Evolutionary conservation across 64 coral and sea anemone species (phyloP).

Genomic region (Actinia equina): DNA sequence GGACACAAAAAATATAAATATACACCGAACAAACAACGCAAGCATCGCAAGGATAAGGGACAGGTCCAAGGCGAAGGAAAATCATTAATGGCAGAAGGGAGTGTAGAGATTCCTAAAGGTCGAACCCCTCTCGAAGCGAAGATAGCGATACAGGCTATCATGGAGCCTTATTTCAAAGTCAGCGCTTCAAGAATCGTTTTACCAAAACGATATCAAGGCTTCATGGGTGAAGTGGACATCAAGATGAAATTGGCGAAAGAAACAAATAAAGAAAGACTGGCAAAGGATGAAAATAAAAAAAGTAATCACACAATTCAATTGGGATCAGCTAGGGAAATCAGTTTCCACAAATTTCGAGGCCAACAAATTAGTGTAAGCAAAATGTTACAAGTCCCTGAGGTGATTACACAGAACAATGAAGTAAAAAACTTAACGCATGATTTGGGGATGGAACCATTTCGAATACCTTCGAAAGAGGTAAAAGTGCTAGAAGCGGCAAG

Average conservation of each 20-base stretch:
- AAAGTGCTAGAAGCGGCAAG: background rate
- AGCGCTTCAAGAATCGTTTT: background rate
- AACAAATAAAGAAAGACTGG: background rate
- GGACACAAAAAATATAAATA: background rate
- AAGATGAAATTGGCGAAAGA: background rate
- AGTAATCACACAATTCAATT: background rate
- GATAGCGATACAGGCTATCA: conserved; percentile 41
- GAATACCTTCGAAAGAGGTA: background rate
- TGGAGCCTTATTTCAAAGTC: conserved; percentile 31
- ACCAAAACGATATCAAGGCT: background rate
- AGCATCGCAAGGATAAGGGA: background rate
- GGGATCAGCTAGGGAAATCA: background rate
- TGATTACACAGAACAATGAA: background rate
- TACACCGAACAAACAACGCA: background rate
- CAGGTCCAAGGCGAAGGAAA: background rate
- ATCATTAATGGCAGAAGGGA: background rate
- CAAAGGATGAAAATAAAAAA: too few relatives aligned
- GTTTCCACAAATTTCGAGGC: background rate
- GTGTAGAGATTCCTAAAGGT: conserved; percentile 21
- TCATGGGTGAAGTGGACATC: background rate
- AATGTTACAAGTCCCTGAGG: background rate
- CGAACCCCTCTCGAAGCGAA: conserved; percentile 22
- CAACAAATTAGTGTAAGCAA: background rate
- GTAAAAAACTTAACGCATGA: background rate
- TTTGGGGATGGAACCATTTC: background rate